These are phyloP conservation scores for Himalopsyche anomala DNA, from an alignment of 2,888 invertebrate species.

Conservation along the genomic window DNA sequence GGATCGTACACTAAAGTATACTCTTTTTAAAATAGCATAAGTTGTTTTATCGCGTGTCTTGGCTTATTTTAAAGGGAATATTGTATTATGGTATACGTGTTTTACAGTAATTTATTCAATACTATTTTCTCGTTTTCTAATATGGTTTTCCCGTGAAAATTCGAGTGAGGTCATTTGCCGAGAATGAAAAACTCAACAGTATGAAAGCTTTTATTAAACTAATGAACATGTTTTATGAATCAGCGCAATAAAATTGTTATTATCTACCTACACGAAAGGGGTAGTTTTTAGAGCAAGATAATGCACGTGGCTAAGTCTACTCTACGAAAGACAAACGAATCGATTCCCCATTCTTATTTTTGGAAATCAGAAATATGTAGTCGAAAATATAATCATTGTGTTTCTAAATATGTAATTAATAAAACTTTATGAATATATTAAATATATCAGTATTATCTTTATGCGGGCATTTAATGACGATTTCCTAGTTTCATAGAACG, in stretches of 20 bases:
- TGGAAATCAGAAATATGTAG: too few relatives aligned
- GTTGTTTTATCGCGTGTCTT: constrained; percentile 9
- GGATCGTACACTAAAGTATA: neutral
- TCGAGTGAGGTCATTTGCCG: constrained; percentile 8
- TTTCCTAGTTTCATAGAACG: too few relatives aligned
- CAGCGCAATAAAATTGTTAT: neutral
- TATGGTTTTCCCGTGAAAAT: constrained; percentile 8
- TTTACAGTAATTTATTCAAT: constrained; percentile 4
- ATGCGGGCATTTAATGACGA: too few relatives aligned
- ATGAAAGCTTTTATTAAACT: constrained; percentile 13
- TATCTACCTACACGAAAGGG: neutral
- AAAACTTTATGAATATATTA: too few relatives aligned
- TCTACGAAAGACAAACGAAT: neutral
- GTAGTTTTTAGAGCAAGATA: constrained; percentile 17
- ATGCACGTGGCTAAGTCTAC: neutral
- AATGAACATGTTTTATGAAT: constrained; percentile 20
- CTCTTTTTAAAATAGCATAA: neutral
- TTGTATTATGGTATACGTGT: neutral
- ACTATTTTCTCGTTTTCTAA: constrained; percentile 11
- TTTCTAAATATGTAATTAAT: too few relatives aligned
- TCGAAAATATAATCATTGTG: too few relatives aligned
- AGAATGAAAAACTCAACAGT: neutral
- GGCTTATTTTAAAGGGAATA: neutral
- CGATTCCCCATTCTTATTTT: too few relatives aligned
- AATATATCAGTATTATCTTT: too few relatives aligned